Conservation (phyloP, 2,888 invertebrate genomes). For the Xylota segnis region DNA sequence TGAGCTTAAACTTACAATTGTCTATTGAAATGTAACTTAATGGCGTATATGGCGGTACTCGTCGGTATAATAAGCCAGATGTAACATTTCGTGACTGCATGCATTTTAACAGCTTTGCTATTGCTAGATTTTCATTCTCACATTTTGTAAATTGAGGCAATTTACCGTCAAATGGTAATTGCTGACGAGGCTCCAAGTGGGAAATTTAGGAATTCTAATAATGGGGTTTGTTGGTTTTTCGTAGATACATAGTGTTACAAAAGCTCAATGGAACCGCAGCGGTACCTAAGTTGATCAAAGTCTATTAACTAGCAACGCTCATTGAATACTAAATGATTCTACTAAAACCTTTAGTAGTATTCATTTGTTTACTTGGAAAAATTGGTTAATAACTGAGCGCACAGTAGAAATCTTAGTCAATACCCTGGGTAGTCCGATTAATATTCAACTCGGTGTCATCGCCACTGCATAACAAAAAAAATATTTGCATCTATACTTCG, state of each 20-base stretch:
- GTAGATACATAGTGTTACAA: not conserved
- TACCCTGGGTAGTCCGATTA: no score
- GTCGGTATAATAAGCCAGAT: constrained; percentile 23
- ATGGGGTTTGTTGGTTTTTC: not conserved
- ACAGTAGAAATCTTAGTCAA: no score
- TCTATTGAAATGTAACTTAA: constrained; percentile 20
- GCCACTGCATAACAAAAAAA: no score
- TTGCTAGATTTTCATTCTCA: constrained; percentile 1
- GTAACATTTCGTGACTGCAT: constrained; percentile 51
- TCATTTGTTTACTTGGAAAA: no score
- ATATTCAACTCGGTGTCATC: no score
- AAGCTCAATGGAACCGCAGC: no score
- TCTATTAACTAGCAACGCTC: no score
- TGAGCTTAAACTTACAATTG: constrained; percentile 30
- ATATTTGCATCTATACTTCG: no score
- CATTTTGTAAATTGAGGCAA: constrained; percentile 43
- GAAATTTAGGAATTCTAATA: constrained; percentile 6
- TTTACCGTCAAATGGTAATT: constrained; percentile 39
- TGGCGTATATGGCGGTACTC: not conserved
- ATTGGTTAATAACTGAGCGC: no score
- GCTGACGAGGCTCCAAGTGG: constrained; percentile 8
- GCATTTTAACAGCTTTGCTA: not conserved
- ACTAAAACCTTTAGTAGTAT: no score
- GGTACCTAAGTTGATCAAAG: no score
- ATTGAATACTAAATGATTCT: no score